Conservation (phyloP, 1,140 invertebrate genomes). For the Agraylea sexmaculata region DNA sequence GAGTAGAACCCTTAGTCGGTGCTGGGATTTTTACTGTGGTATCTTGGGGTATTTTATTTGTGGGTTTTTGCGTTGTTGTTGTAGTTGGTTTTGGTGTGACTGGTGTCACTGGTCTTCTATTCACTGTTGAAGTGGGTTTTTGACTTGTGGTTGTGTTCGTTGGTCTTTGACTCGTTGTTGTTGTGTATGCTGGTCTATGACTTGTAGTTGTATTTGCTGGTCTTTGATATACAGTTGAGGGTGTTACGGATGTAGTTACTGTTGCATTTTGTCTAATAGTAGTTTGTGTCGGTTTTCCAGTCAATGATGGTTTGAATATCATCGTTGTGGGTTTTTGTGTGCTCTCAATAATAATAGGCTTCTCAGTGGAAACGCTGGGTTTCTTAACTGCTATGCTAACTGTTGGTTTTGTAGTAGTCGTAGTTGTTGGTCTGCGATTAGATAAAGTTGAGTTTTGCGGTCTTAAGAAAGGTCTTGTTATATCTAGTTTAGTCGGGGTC, state of each 20-base stretch:
- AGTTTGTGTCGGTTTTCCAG: conserved; percentile 10
- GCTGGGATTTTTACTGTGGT: conserved; percentile 16
- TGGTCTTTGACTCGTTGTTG: conserved; percentile 29
- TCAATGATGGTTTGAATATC: conserved; percentile 14
- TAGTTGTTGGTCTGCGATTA: conserved; percentile 32
- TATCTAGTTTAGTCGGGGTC: conserved; percentile 29
- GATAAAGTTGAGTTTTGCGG: conserved; percentile 36
- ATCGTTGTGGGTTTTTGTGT: conserved; percentile 17
- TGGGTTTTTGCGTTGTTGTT: conserved; percentile 21
- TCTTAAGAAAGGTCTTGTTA: conserved; percentile 41
- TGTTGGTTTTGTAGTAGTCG: conserved; percentile 37
- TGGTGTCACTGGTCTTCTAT: conserved; percentile 24
- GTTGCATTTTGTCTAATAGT: background rate
- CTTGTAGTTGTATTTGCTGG: too few species aligned
- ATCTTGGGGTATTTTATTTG: conserved; percentile 19
- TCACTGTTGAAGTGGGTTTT: conserved; percentile 17
- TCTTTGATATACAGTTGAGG: conserved; percentile 28
- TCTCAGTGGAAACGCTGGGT: conserved; percentile 20
- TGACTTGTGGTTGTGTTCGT: too few species aligned
- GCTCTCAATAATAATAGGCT: conserved; percentile 8
- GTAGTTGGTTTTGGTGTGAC: conserved; percentile 23
- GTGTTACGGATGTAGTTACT: conserved; percentile 10
- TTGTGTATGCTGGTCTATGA: conserved; percentile 26
- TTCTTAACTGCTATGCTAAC: conserved; percentile 25
- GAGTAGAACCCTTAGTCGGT: background rate